A percentile compares a stretch with the other conserved stretches of the same genome.
Conservation (phyloP, 2,888 invertebrate genomes). For the Caenorhabditis imperialis region DNA sequence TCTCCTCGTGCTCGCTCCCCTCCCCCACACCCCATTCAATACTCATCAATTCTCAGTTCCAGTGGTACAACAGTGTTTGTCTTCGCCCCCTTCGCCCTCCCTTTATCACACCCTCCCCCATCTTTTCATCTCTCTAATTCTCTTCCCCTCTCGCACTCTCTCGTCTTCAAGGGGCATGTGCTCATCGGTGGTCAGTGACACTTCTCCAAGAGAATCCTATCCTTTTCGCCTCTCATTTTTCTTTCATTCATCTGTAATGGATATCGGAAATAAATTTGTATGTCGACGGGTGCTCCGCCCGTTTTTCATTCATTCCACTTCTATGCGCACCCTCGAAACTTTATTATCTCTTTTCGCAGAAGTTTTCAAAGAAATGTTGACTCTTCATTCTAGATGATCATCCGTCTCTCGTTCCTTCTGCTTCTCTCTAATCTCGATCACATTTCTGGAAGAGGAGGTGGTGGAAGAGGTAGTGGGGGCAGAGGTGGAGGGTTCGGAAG, state of each 20-base stretch:
- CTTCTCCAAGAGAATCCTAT: slow-evolving; percentile 14
- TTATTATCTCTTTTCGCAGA: slow-evolving; percentile 19
- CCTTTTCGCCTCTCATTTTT: slow-evolving; percentile 21
- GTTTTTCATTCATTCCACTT: slow-evolving; percentile 10
- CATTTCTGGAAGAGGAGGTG: slow-evolving; percentile 12
- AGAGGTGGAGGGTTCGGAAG: slow-evolving; percentile 11
- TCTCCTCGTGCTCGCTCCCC: slow-evolving; percentile 8
- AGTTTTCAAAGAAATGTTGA: background rate
- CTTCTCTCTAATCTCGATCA: slow-evolving; percentile 4
- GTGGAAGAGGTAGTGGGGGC: slow-evolving; percentile 10
- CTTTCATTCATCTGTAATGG: slow-evolving; percentile 52
- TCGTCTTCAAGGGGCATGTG: background rate
- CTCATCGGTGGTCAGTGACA: slow-evolving; percentile 45
- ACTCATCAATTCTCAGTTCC: slow-evolving; percentile 47
- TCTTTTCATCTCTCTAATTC: slow-evolving; percentile 26
- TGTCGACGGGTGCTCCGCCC: slow-evolving; percentile 1
- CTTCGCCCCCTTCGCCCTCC: slow-evolving; percentile 1
- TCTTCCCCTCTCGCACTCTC: slow-evolving; percentile 20
- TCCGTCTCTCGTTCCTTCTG: background rate
- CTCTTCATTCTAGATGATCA: slow-evolving; percentile 1
- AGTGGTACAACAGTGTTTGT: slow-evolving; percentile 38
- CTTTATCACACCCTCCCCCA: background rate
- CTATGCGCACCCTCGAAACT: slow-evolving; percentile 18
- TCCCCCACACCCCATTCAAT: slow-evolving; percentile 17
- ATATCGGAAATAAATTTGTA: slow-evolving; percentile 22